phyloP scores from a whole-genome alignment of 2,113 vertebrate genomes.

The Macquaria australasica region DNA sequence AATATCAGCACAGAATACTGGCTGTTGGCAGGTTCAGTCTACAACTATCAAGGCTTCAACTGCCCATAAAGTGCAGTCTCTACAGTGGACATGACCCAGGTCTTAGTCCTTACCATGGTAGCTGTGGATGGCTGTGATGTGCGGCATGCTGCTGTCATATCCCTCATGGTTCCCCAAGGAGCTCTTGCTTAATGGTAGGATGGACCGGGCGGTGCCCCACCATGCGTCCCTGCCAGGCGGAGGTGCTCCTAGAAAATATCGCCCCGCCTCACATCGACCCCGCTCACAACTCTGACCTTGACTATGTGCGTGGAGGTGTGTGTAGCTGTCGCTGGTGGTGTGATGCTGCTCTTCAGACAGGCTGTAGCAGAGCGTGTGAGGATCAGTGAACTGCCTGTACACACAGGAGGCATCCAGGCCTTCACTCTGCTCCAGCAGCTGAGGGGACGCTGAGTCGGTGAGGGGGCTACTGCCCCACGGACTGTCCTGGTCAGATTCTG shows the following conservation, averaged over 20 bases:
- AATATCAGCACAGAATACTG: neutral
- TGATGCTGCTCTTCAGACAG: conserved; percentile 85
- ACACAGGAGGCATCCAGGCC: conserved; percentile 89
- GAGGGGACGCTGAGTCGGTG: conserved; percentile 92
- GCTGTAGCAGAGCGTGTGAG: conserved; percentile 88
- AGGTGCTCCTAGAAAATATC: conserved; percentile 93
- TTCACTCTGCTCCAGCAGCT: conserved; percentile 89
- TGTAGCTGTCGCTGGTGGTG: conserved; percentile 80
- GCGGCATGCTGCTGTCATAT: conserved; percentile 88
- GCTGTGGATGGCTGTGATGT: conserved; percentile 90
- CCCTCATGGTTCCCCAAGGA: conserved; percentile 90
- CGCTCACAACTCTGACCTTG: conserved; percentile 89
- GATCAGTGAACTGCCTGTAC: conserved; percentile 90
- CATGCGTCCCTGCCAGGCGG: conserved; percentile 89
- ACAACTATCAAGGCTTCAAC: neutral
- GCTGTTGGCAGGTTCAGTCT: neutral
- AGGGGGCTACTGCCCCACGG: conserved; percentile 95
- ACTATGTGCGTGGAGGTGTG: conserved; percentile 79
- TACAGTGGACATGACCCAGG: neutral
- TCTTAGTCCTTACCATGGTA: conserved; percentile 87
- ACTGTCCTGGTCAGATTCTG: conserved; percentile 95
- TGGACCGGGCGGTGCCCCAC: conserved; percentile 89
- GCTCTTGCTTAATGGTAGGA: conserved; percentile 88
- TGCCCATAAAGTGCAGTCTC: neutral
- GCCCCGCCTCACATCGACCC: conserved; percentile 92